Percentiles rank a stretch among this genome's conserved stretches.
phyloP scores from a whole-genome alignment of 2,113 vertebrate species.

The Caranx ignobilis region DNA sequence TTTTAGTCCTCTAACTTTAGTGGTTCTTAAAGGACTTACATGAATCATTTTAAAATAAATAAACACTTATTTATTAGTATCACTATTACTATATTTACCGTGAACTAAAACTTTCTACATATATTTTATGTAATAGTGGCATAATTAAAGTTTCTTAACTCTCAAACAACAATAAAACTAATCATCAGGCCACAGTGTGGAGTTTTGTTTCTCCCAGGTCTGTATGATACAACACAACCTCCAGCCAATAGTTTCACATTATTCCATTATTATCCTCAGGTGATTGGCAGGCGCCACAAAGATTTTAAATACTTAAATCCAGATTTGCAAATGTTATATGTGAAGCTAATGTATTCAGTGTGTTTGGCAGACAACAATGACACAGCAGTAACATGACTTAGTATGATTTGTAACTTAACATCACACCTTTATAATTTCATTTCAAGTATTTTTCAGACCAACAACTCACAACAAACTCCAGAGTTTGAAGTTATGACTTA shows the following conservation, averaged over 20 bases:
- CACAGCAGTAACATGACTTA: not conserved
- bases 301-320: too few relatives aligned
- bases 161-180: too few relatives aligned
- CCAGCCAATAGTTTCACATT: not conserved
- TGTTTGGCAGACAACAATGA: too few relatives aligned
- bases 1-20: conserved; percentile 52
- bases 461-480: too few relatives aligned
- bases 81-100: not conserved
- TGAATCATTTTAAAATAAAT: conserved; percentile 20
- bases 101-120: not conserved
- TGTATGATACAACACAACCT: not conserved
- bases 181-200: too few relatives aligned
- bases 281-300: not conserved
- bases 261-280: not conserved
- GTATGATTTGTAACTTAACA: not conserved
- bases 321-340: too few relatives aligned
- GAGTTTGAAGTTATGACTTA: not conserved
- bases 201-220: too few relatives aligned
- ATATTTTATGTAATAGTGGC: not conserved
- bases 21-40: conserved; percentile 36
- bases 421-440: not conserved
- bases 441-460: not conserved
- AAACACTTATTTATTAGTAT: not conserved
- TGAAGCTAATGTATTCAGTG: too few relatives aligned
- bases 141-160: not conserved